Evolutionary conservation across 2,888 invertebrate species (phyloP).

Genomic region (Ceratothoa steindachneri): DNA sequence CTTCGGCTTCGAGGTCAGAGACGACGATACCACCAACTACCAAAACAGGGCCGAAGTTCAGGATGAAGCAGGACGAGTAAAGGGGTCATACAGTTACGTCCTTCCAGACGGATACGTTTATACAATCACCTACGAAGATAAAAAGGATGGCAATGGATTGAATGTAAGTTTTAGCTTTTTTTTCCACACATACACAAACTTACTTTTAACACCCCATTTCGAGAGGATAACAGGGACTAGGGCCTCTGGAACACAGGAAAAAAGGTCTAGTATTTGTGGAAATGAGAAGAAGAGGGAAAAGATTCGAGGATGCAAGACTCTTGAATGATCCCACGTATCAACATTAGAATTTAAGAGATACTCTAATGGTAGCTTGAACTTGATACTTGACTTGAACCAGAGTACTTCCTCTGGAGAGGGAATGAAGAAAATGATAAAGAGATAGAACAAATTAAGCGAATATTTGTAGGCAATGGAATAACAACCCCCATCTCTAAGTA

Average conservation of each 20-base stretch:
- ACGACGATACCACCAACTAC: conserved; percentile 44
- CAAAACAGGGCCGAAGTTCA: conserved; percentile 42
- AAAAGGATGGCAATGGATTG: conserved; percentile 37
- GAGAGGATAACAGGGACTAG: background rate
- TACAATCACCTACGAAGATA: conserved; percentile 43
- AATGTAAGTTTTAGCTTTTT: conserved; percentile 33
- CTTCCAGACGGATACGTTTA: conserved; percentile 45
- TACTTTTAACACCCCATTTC: background rate
- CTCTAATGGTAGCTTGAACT: no score
- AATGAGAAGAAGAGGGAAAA: no score
- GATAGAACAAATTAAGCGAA: no score
- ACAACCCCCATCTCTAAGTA: no score
- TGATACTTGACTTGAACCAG: no score
- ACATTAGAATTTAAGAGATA: no score
- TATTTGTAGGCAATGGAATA: no score
- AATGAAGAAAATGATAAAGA: no score
- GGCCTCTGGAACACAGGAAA: background rate
- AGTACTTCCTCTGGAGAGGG: no score
- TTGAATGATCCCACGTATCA: no score
- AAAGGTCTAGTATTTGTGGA: background rate
- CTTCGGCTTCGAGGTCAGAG: conserved; percentile 41
- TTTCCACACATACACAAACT: background rate
- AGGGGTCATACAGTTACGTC: conserved; percentile 46
- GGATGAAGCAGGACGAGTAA: conserved; percentile 27
- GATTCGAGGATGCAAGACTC: no score